Conservation (phyloP, 2,797 vertebrate species). For the Takifugu rubripes region DNA sequence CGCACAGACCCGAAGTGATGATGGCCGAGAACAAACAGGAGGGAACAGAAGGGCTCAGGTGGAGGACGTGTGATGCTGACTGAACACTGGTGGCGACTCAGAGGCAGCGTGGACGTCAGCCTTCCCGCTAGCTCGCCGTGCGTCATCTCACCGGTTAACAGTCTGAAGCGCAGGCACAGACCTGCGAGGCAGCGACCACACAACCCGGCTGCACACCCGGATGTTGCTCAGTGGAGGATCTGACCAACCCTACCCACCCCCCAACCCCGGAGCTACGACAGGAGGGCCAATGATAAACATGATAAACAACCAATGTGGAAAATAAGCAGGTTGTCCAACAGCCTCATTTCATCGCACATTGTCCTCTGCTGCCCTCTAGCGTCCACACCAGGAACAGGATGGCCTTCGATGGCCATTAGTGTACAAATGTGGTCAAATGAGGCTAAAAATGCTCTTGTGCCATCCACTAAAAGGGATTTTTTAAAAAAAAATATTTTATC, state of each 20-base stretch:
- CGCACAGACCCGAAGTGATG: background rate
- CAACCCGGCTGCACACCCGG: constrained; percentile 4
- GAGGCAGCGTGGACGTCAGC: background rate
- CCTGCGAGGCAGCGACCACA: constrained; percentile 28
- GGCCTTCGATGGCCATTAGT: background rate
- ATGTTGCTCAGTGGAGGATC: no score
- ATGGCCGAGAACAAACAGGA: background rate
- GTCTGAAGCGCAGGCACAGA: constrained; percentile 26
- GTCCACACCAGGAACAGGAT: constrained; percentile 13
- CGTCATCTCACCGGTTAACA: background rate
- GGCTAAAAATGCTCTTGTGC: no score
- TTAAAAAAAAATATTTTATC: no score
- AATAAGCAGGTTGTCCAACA: background rate
- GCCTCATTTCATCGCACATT: background rate
- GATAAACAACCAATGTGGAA: no score
- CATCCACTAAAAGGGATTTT: background rate
- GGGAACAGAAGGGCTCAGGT: constrained; percentile 11
- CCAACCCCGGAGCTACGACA: no score
- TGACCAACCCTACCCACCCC: no score
- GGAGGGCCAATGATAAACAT: no score
- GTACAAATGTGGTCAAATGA: background rate
- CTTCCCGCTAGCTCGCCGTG: constrained; percentile 1
- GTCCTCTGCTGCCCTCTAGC: constrained; percentile 58
- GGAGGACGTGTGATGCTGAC: constrained; percentile 19
- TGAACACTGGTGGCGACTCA: constrained; percentile 19